A percentile compares a stretch with the other conserved stretches of the same genome.
phyloP scores from a whole-genome alignment of 2,113 vertebrate species.

The Nothoprocta perdicaria region DNA sequence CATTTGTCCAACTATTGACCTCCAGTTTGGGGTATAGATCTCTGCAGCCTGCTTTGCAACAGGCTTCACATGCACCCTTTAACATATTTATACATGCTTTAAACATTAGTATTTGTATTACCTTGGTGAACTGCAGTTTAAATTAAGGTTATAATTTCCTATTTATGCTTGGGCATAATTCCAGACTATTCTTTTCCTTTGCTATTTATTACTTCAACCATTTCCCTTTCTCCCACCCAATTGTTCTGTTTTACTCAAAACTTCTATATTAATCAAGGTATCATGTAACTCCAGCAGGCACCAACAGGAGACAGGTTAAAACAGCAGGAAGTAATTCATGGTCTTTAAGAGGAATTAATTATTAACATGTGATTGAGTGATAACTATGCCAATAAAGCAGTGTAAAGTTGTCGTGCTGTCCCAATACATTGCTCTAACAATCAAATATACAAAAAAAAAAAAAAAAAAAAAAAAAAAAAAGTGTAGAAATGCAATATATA shows the following conservation, averaged over 20 bases:
- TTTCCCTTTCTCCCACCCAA: fast-evolving
- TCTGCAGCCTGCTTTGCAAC: neutral
- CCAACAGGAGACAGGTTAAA: conserved; percentile 50
- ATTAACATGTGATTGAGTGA: conserved; percentile 46
- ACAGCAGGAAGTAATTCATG: conserved; percentile 25
- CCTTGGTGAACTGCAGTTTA: neutral
- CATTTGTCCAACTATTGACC: neutral
- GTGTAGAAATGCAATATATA: neutral
- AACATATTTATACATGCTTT: neutral
- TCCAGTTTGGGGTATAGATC: neutral
- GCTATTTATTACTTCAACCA: conserved; percentile 26
- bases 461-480: neutral
- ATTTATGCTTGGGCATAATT: conserved; percentile 13
- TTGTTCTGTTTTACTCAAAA: conserved; percentile 43
- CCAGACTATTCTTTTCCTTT: conserved; percentile 3
- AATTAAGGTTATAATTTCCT: neutral
- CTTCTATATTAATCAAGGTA: conserved; percentile 27
- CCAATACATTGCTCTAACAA: neutral
- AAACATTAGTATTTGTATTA: neutral
- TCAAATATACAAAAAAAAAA: neutral
- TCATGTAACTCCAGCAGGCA: conserved; percentile 30
- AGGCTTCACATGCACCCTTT: neutral
- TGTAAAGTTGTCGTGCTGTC: neutral
- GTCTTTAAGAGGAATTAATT: conserved; percentile 19
- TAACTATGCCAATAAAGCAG: neutral